Evolutionary conservation across 2,113 vertebrate species (phyloP).

Genomic region (Dolichotis patagonum): DNA sequence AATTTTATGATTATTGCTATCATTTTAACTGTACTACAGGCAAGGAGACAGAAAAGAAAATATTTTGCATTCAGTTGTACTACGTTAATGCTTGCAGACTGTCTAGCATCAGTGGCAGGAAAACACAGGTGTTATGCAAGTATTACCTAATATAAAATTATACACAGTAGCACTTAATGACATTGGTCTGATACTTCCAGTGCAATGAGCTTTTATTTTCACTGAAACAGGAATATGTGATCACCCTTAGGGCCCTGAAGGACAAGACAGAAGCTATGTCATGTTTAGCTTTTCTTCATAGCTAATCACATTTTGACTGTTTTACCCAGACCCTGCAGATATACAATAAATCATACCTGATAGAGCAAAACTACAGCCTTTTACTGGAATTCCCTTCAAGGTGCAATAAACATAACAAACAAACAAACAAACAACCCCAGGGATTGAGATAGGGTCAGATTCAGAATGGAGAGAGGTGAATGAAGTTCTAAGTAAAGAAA

Average conservation of each 20-base stretch:
- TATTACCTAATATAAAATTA: slow-evolving; percentile 65
- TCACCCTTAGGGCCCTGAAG: slow-evolving; percentile 59
- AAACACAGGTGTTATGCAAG: slow-evolving; percentile 49
- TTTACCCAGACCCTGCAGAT: slow-evolving; percentile 66
- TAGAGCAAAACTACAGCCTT: slow-evolving; percentile 56
- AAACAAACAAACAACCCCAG: too few relatives aligned
- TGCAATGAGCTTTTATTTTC: neutral
- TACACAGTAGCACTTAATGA: slow-evolving; percentile 50
- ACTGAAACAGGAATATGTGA: slow-evolving; percentile 56
- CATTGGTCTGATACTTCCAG: neutral
- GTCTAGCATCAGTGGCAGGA: slow-evolving; percentile 1
- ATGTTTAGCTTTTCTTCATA: slow-evolving; percentile 60
- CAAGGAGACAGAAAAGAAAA: slow-evolving; percentile 66
- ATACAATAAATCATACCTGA: slow-evolving; percentile 65
- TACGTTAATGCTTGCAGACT: slow-evolving; percentile 57
- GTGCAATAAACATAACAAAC: slow-evolving; percentile 39
- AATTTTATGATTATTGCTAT: slow-evolving; percentile 53
- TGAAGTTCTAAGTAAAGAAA: slow-evolving; percentile 38
- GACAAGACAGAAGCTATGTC: slow-evolving; percentile 19
- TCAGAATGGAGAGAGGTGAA: slow-evolving; percentile 52
- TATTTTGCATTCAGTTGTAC: neutral
- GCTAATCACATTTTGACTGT: slow-evolving; percentile 65
- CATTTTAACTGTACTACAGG: slow-evolving; percentile 49
- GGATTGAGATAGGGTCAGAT: slow-evolving; percentile 23
- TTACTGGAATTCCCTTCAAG: slow-evolving; percentile 63